Evolutionary conservation across 2,113 vertebrate genomes (phyloP).

Genomic region (Gobiocypris rarus): DNA sequence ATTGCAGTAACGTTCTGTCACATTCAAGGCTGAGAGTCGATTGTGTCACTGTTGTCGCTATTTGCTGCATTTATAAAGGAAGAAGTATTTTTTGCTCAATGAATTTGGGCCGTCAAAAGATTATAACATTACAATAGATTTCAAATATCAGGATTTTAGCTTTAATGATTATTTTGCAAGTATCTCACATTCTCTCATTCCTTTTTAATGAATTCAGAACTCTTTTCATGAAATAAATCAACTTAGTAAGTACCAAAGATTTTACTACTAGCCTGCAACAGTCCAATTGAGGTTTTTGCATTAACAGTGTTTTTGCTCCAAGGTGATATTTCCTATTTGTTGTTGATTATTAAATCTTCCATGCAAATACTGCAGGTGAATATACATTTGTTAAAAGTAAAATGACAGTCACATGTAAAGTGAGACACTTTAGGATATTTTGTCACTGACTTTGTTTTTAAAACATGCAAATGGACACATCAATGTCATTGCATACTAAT

Average conservation of each 20-base stretch:
- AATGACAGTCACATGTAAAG: background rate
- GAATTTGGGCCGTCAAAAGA: background rate
- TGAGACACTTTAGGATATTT: background rate
- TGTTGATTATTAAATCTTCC: background rate
- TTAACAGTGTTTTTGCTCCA: background rate
- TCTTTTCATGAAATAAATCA: background rate
- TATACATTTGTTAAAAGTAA: background rate
- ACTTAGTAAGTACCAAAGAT: background rate
- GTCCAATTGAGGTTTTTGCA: background rate
- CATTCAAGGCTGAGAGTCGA: slow-evolving; percentile 27
- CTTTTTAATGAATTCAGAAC: background rate
- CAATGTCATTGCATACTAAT: background rate
- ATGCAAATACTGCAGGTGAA: background rate
- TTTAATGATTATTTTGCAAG: background rate
- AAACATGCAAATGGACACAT: background rate
- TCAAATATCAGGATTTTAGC: background rate
- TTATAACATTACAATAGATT: background rate
- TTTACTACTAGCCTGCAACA: background rate
- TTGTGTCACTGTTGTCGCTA: slow-evolving; percentile 19
- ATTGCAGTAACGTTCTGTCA: slow-evolving; percentile 42
- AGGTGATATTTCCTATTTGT: background rate
- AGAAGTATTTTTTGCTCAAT: background rate
- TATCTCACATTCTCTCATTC: background rate
- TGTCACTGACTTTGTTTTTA: background rate
- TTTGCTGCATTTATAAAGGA: slow-evolving; percentile 18